Evolutionary conservation across 1,140 invertebrate genomes (phyloP).

Genomic region (Neocloeon triangulifer): DNA sequence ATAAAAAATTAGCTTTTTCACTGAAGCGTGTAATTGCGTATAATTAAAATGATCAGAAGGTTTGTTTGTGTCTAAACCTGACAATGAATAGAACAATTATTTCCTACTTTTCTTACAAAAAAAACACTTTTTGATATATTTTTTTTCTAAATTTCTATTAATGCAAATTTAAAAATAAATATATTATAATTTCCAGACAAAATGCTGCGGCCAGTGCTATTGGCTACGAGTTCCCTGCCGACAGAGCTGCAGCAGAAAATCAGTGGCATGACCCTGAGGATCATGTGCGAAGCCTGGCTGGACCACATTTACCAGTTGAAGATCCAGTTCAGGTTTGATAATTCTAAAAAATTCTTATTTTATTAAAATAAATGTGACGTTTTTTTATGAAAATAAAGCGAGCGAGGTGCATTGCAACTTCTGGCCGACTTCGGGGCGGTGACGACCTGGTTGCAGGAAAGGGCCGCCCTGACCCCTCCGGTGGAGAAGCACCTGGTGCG

Average conservation of each 20-base stretch:
- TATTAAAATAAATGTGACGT: constrained; percentile 1
- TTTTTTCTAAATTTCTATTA: neutral
- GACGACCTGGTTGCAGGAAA: constrained; percentile 37
- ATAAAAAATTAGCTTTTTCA: no score
- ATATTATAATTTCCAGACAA: constrained; percentile 30
- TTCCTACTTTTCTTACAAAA: no score
- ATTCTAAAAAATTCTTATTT: constrained; percentile 1
- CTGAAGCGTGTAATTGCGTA: no score
- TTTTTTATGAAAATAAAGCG: constrained; percentile 18
- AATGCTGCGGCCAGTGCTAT: constrained; percentile 44
- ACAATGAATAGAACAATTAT: no score
- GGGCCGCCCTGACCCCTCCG: constrained; percentile 21
- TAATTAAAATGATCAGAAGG: neutral
- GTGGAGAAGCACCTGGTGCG: constrained; percentile 40
- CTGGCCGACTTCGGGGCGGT: constrained; percentile 52
- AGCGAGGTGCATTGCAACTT: constrained; percentile 39
- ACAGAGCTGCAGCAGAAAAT: constrained; percentile 30
- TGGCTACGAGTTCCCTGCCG: constrained; percentile 30
- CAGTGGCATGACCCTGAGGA: constrained; percentile 47
- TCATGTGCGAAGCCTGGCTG: constrained; percentile 64
- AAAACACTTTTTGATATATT: no score
- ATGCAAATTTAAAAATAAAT: constrained; percentile 8
- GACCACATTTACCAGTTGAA: constrained; percentile 59
- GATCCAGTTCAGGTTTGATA: constrained; percentile 46
- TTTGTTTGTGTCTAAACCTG: no score